Base-by-base conservation (phyloP, 2,888 invertebrate species). In the Torymus tubicola region DNA sequence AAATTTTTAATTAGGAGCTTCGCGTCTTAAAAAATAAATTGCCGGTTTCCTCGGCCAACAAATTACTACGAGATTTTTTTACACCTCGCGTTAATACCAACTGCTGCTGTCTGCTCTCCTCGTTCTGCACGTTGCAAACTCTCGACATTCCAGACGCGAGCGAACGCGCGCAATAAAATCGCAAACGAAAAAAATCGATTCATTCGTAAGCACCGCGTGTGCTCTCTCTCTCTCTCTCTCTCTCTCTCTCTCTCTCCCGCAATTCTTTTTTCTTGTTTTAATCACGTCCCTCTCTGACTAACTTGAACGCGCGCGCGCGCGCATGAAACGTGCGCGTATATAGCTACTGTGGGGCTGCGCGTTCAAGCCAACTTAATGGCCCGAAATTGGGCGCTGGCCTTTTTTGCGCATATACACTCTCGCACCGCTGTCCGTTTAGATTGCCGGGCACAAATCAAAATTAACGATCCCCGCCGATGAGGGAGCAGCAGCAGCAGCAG, bases 391-490 rank as follows among this genome's bases (percentile, higher is more conserved):
- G 31, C 61, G 16, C 50, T 67, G 21, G 64, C 8, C 50, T 21
- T 58, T 71, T 42, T 42, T 42, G 42, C 42, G 8, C 42, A 42
- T 8, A 8, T 0, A 8, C 31, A 2, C 31, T 31, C 42, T 42
- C 42, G 8, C 42, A 5, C 42, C 42, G 42, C 42, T 42, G 42
- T 42, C 42, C 42, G 42, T 42, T 42, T 42, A 42, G 42, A 42
- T n/a, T 16, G 16, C 1, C 24, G 8, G 24, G 75, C 60, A 31
- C 75, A 75, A 77, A 70, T 69, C 63, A 77, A 69, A 55, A 70
- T 69, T 69, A 77, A 77, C 63, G 64, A 77, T 57, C 42, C 18
- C 21, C 64, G 57, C 64, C 57, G 52, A 70, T 64, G 50, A 58
- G 42, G 42, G 42, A 42, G 42, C 42, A 42, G 42, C 42, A 42